Evolutionary conservation across 1,140 invertebrate genomes (phyloP).

Genomic region (Laodelphax striatellus): DNA sequence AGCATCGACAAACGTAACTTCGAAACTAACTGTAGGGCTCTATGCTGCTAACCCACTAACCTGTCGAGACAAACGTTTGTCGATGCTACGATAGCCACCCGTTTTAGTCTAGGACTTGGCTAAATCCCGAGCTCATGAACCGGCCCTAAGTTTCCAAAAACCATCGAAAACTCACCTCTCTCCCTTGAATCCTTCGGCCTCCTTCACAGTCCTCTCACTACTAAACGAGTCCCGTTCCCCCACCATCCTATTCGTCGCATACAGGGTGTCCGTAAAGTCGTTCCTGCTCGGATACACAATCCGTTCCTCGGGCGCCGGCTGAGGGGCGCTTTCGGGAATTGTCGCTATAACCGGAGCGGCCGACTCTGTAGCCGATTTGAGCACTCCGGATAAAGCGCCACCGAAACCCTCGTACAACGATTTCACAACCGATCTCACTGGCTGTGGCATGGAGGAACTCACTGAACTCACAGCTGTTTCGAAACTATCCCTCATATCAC

Average conservation of each 20-base stretch:
- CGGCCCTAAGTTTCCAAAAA: no score
- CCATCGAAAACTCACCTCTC: not conserved
- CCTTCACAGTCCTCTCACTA: not conserved
- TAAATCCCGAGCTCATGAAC: no score
- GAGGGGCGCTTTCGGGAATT: not conserved
- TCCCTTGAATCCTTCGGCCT: not conserved
- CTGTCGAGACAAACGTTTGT: no score
- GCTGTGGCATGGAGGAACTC: slow-evolving; percentile 27
- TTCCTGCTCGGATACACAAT: not conserved
- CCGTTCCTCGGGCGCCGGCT: not conserved
- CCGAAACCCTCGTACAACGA: not conserved
- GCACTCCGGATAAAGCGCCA: not conserved
- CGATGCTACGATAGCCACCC: no score
- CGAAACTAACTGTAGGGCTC: no score
- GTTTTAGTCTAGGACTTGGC: no score
- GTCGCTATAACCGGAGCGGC: no score
- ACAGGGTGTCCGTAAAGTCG: not conserved
- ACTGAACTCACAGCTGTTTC: slow-evolving; percentile 45
- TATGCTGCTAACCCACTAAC: no score
- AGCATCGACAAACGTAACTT: no score
- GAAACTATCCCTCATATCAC: slow-evolving; percentile 44
- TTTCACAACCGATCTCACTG: no score
- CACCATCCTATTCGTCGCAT: not conserved
- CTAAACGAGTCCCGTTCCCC: not conserved
- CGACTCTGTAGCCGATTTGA: not conserved